A percentile compares a stretch with the other conserved stretches of the same genome.
Conservation (phyloP, 2,888 invertebrate genomes). For the Melanargia galathea region DNA sequence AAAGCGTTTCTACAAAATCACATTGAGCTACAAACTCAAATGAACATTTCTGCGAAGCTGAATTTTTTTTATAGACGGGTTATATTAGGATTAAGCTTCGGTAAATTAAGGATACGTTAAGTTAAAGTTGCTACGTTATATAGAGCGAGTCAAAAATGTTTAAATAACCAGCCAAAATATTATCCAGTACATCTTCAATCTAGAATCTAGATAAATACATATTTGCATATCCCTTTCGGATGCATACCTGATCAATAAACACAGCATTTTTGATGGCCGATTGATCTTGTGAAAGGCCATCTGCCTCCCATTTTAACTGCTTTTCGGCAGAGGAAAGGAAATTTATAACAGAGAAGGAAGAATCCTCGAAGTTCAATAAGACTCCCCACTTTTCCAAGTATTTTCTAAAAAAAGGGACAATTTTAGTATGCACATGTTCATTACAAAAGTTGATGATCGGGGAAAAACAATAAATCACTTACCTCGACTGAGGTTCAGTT, state of each 20-base stretch:
- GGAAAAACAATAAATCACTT: slow-evolving; percentile 31
- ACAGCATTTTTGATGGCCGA: slow-evolving; percentile 92
- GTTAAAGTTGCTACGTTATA: too few species aligned
- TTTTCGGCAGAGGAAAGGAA: slow-evolving; percentile 79
- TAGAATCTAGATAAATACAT: too few species aligned
- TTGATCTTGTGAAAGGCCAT: slow-evolving; percentile 90
- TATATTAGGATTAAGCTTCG: too few species aligned
- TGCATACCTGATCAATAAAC: slow-evolving; percentile 86
- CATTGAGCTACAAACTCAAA: too few species aligned
- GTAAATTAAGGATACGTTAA: too few species aligned
- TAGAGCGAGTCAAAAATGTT: too few species aligned
- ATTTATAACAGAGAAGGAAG: slow-evolving; percentile 67
- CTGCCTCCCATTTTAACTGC: slow-evolving; percentile 91
- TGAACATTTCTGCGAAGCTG: too few species aligned
- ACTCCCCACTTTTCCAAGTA: slow-evolving; percentile 76
- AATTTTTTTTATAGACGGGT: too few species aligned
- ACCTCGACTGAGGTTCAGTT: slow-evolving; percentile 86
- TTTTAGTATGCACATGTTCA: background rate
- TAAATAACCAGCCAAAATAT: too few species aligned
- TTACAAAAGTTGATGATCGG: background rate
- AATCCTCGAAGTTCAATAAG: slow-evolving; percentile 66
- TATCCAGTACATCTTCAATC: too few species aligned
- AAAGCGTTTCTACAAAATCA: too few species aligned
- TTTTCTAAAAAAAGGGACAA: slow-evolving; percentile 49
- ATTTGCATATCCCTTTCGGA: background rate